phyloP scores from a whole-genome alignment of 1,140 invertebrate genomes.

The Papilio glaucus region DNA sequence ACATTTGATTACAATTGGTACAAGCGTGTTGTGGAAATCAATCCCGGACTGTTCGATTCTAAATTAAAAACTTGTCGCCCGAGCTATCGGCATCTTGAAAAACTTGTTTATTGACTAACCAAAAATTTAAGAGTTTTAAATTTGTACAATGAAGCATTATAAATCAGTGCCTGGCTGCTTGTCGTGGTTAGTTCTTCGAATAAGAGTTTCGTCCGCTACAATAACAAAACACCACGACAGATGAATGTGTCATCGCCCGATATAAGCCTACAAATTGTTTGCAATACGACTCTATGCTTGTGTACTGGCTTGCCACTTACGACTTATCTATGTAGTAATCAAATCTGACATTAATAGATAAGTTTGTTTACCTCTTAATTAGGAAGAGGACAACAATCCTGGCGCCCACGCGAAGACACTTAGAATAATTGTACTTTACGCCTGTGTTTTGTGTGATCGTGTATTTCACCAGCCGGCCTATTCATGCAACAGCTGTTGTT shows the following conservation, averaged over 20 bases:
- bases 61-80: too few species aligned
- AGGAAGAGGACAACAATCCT: too few species aligned
- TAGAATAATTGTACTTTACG: too few species aligned
- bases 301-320: background rate
- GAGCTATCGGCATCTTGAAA: too few species aligned
- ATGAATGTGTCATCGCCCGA: slow-evolving; percentile 32
- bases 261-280: slow-evolving; percentile 28
- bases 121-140: background rate
- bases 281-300: background rate
- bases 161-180: background rate
- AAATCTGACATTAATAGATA: background rate
- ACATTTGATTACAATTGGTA: too few species aligned
- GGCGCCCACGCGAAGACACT: too few species aligned
- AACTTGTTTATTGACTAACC: too few species aligned
- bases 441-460: too few species aligned
- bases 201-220: slow-evolving; percentile 17
- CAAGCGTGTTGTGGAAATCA: too few species aligned
- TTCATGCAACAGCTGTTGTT: too few species aligned
- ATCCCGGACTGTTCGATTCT: too few species aligned
- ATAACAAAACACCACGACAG: slow-evolving; percentile 26
- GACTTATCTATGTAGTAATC: background rate
- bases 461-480: too few species aligned
- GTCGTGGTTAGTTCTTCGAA: slow-evolving; percentile 27
- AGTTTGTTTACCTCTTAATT: background rate
- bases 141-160: background rate